phyloP scores from a whole-genome alignment of 2,113 vertebrate genomes.

The Gracilinanus agilis region DNA sequence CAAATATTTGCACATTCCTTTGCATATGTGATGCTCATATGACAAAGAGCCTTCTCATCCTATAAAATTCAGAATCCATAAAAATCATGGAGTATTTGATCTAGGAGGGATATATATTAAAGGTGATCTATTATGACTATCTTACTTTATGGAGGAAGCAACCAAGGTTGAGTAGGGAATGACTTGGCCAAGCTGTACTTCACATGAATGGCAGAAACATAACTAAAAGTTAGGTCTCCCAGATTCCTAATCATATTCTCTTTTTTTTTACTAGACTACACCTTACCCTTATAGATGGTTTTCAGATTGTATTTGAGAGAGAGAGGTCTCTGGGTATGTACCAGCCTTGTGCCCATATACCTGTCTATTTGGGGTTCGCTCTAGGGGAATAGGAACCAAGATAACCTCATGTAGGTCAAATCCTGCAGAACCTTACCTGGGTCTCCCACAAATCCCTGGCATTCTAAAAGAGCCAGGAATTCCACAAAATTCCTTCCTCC shows the following conservation, averaged over 20 bases:
- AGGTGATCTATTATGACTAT: not conserved
- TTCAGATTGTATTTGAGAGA: not conserved
- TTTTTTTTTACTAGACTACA: rapidly evolving
- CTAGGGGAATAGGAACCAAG: not conserved
- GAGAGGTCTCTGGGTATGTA: not conserved
- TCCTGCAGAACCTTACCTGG: not conserved
- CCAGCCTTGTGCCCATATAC: not conserved
- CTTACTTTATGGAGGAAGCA: not conserved
- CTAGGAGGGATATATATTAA: not conserved
- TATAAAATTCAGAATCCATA: not conserved
- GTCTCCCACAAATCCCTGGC: not conserved
- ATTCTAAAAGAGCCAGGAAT: not conserved
- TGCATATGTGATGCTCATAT: not conserved
- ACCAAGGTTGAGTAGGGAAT: not conserved
- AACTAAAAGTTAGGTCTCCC: not conserved
- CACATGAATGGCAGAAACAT: rapidly evolving
- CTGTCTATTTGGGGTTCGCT: not conserved
- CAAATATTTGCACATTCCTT: not conserved
- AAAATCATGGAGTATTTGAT: not conserved
- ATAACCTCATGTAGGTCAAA: not conserved
- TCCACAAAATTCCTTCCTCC: not conserved
- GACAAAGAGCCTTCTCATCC: not conserved
- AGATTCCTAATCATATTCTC: not conserved
- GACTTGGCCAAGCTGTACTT: no score
- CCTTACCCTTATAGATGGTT: not conserved